A percentile compares a stretch with the other conserved stretches of the same genome.
These are phyloP conservation scores for Athripsodes cinereus DNA, from an alignment of 2,888 invertebrate species.

Conservation along the genomic window DNA sequence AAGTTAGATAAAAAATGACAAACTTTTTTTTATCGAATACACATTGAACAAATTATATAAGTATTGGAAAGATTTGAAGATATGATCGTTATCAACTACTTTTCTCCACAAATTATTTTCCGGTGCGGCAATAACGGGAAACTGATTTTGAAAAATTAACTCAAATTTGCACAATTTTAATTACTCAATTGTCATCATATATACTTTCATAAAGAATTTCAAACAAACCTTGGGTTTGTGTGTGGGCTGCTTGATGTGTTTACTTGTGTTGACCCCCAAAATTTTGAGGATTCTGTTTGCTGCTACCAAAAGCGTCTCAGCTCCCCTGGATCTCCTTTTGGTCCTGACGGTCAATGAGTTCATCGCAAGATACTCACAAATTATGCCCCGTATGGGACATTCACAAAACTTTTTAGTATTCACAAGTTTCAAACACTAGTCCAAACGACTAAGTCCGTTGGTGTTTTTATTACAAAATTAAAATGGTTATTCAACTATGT, in stretches of 20 bases:
- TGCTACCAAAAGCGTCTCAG: constrained; percentile 50
- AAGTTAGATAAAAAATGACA: too few relatives aligned
- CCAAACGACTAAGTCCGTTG: neutral
- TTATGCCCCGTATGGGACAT: constrained; percentile 21
- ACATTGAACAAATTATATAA: too few relatives aligned
- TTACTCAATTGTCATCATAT: too few relatives aligned
- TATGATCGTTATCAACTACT: too few relatives aligned
- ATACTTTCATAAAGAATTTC: too few relatives aligned
- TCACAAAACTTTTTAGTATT: constrained; percentile 12
- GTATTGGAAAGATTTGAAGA: too few relatives aligned
- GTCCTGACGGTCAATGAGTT: constrained; percentile 51
- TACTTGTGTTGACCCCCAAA: constrained; percentile 49
- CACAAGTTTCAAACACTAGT: constrained; percentile 2
- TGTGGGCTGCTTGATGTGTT: constrained; percentile 53
- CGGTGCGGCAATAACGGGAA: too few relatives aligned
- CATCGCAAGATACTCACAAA: constrained; percentile 37
- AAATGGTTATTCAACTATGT: neutral
- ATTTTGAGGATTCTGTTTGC: constrained; percentile 51
- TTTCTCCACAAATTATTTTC: too few relatives aligned
- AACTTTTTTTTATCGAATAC: too few relatives aligned
- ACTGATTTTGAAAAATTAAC: neutral
- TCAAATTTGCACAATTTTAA: neutral
- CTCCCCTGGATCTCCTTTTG: constrained; percentile 52
- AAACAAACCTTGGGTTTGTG: constrained; percentile 21
- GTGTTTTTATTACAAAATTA: neutral